phyloP scores from a whole-genome alignment of 30 jellyfish, hydroid and myxozoan genomes.

The Aurelia aurita region DNA sequence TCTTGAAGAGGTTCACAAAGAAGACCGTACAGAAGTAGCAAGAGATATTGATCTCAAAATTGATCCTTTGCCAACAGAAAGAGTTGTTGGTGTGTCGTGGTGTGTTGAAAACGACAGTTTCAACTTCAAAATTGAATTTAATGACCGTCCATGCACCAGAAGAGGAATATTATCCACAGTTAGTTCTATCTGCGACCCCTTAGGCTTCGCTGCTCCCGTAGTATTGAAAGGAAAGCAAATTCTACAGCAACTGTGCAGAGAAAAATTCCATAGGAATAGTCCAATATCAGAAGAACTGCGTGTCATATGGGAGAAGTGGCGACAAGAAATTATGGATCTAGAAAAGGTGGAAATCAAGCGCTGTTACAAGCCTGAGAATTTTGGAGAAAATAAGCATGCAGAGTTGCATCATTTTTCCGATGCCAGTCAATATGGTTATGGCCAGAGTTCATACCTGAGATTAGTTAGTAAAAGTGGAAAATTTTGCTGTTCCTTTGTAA shows the following conservation, averaged over 20 bases:
- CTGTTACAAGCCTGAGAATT: slow-evolving; percentile 48
- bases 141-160: slow-evolving; percentile 36
- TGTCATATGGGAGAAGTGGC: slow-evolving; percentile 49
- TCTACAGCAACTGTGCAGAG: slow-evolving; percentile 31
- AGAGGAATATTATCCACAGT: slow-evolving; percentile 21
- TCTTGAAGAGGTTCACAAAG: slow-evolving; percentile 14
- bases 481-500: slow-evolving; percentile 23
- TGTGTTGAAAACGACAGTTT: slow-evolving; percentile 60
- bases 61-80: slow-evolving; percentile 24
- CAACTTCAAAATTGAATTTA: slow-evolving; percentile 28
- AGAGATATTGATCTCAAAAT: background rate
- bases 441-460: slow-evolving; percentile 1
- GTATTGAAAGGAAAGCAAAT: slow-evolving; percentile 16
- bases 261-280: slow-evolving; percentile 22
- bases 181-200: background rate
- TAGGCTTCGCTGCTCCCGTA: slow-evolving; percentile 13
- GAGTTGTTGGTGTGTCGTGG: slow-evolving; percentile 54
- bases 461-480: slow-evolving; percentile 9
- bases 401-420: slow-evolving; percentile 63
- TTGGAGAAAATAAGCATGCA: slow-evolving; percentile 25
- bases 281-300: slow-evolving; percentile 8
- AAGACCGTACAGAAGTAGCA: background rate
- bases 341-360: slow-evolving; percentile 26
- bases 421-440: slow-evolving; percentile 49
- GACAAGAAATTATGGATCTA: slow-evolving; percentile 19